Conservation (phyloP, 2,888 invertebrate genomes). For the Lottia scabra region DNA sequence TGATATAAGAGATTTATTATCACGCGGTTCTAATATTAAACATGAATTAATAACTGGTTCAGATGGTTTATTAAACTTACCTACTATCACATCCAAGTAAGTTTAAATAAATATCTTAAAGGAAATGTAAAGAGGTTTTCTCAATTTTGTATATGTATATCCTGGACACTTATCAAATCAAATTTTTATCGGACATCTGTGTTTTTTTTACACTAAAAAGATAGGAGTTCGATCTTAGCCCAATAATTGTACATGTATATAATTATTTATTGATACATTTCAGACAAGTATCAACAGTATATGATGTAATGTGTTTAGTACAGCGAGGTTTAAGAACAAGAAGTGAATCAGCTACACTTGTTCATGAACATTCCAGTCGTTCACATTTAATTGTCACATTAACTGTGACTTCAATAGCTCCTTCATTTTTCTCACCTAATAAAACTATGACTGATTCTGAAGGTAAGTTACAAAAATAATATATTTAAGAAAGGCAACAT, state of each 20-base stretch:
- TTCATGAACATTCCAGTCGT: slow-evolving; percentile 64
- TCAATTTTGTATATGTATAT: no score
- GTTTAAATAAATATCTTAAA: slow-evolving; percentile 5
- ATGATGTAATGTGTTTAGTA: slow-evolving; percentile 57
- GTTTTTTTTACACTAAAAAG: no score
- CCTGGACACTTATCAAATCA: no score
- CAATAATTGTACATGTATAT: no score
- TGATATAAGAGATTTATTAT: slow-evolving; percentile 60
- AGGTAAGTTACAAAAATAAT: no score
- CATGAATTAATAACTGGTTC: slow-evolving; percentile 58
- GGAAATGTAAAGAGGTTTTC: no score
- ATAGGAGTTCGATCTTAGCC: no score
- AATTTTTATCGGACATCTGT: neutral
- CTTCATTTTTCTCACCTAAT: slow-evolving; percentile 47
- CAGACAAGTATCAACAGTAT: slow-evolving; percentile 52
- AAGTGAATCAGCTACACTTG: slow-evolving; percentile 56
- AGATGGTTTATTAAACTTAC: slow-evolving; percentile 55
- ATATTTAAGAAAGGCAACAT: no score
- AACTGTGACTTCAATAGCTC: slow-evolving; percentile 53
- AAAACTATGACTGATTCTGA: slow-evolving; percentile 6
- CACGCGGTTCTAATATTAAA: slow-evolving; percentile 52
- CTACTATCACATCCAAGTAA: slow-evolving; percentile 60
- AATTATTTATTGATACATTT: slow-evolving; percentile 3
- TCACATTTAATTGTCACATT: slow-evolving; percentile 62
- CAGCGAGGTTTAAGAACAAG: slow-evolving; percentile 54